phyloP scores from a whole-genome alignment of 2,888 invertebrate genomes.

The Neoscelio sp. region DNA sequence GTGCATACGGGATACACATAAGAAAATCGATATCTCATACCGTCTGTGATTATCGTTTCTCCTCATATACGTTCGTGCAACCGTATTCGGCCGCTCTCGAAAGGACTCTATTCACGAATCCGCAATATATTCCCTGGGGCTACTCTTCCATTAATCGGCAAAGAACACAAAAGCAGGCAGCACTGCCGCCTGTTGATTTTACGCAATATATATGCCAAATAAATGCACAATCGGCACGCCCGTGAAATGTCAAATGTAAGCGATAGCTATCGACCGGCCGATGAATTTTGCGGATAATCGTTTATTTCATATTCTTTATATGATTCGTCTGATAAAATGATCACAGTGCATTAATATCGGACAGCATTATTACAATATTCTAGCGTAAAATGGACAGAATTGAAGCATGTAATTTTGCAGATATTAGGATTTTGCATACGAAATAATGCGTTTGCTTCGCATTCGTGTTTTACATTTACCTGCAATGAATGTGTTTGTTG shows the following conservation, averaged over 20 bases:
- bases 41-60: conserved; percentile 55
- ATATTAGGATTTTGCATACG: too few relatives aligned
- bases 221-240: conserved; percentile 7
- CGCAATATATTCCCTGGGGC: conserved; percentile 55
- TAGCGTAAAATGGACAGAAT: too few relatives aligned
- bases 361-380: too few relatives aligned
- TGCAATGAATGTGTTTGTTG: too few relatives aligned
- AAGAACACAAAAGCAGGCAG: conserved; percentile 72
- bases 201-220: conserved; percentile 70
- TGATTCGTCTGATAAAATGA: too few relatives aligned
- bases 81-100: conserved; percentile 11
- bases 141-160: conserved; percentile 70
- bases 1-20: conserved; percentile 10
- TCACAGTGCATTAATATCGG: too few relatives aligned
- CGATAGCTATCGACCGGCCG: conserved; percentile 22
- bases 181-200: conserved; percentile 78
- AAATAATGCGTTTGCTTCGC: too few relatives aligned
- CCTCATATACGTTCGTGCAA: conserved; percentile 12
- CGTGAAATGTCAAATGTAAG: conserved; percentile 30
- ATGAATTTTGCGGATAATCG: conserved; percentile 9
- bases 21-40: conserved; percentile 57
- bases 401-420: too few relatives aligned
- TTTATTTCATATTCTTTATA: too few relatives aligned
- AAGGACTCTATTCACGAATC: conserved; percentile 55
- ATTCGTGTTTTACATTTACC: too few relatives aligned